Percentiles rank a stretch among this genome's conserved stretches.
Evolutionary conservation across 1,140 invertebrate genomes (phyloP).

Genomic region (Bombus sylvicola): DNA sequence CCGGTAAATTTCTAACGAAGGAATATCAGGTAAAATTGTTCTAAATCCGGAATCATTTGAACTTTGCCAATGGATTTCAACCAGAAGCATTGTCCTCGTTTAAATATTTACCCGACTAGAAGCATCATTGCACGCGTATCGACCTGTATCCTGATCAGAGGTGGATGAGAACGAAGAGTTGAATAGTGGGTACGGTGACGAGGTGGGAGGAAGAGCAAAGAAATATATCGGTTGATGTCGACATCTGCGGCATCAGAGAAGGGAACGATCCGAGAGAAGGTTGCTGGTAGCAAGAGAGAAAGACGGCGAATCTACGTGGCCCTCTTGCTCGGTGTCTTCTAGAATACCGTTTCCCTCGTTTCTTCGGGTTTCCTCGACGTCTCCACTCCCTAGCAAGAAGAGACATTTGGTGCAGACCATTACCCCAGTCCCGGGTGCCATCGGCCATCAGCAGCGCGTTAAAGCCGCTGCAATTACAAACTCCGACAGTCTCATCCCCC

Average conservation of each 20-base stretch:
- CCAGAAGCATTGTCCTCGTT: constrained; percentile 21
- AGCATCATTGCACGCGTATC: constrained; percentile 26
- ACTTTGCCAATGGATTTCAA: neutral
- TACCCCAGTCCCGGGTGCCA: constrained; percentile 75
- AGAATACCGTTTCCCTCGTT: constrained; percentile 60
- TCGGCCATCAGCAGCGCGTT: constrained; percentile 80
- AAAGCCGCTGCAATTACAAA: constrained; percentile 81
- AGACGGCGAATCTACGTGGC: constrained; percentile 50
- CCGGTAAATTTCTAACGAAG: neutral
- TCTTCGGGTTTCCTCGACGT: constrained; percentile 46
- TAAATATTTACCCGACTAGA: constrained; percentile 38
- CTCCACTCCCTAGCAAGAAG: constrained; percentile 61
- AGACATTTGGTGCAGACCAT: constrained; percentile 77
- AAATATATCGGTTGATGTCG: constrained; percentile 47
- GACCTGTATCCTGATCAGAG: constrained; percentile 30
- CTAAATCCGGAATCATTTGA: constrained; percentile 4
- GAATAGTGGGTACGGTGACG: too few species aligned
- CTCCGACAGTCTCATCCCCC: constrained; percentile 74
- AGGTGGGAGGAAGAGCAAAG: constrained; percentile 6
- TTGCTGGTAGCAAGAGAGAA: neutral
- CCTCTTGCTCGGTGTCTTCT: constrained; percentile 55
- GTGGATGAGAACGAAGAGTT: neutral
- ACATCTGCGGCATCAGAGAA: constrained; percentile 52
- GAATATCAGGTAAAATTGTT: neutral
- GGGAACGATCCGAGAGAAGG: constrained; percentile 43